Base-by-base conservation (phyloP, 1,140 invertebrate genomes). In the Zaprionus davidi region DNA sequence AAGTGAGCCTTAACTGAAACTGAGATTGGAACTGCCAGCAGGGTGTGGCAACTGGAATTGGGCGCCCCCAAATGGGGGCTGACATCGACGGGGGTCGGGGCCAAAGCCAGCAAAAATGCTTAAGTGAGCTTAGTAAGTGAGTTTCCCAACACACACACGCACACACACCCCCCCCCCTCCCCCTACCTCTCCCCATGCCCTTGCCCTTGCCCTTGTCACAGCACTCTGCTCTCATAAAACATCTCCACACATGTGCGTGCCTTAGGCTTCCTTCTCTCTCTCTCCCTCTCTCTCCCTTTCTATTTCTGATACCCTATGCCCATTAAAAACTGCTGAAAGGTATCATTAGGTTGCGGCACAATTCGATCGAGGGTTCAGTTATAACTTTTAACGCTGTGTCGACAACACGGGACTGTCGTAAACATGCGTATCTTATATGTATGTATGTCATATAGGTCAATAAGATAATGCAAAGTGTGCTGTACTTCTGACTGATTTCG, bases 241-340 rank as follows among this genome's bases (percentile, higher is more conserved):
- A 87, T 88, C 78, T 88, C 84, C 59, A 88, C 84, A 88, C 78
- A 90, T 88, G 85, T 84, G 81, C 71, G 78, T 72, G 65, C 81
- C 63, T 85, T 79, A 36, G 65, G 71, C 71, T 64, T 64, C 51
- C 46, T 51, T 12, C 46, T 51, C 46, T 51, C 46, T 12, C 46
- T 51, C 46, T 51, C 46, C 20, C 22, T 17, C 41, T 46, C 15
- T 36, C n/a, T 34, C 11, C 24, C 51, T 51, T 24, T 20, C 15
- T 26, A 53, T 53, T n/a, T 55, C 2, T 28, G 22, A 56, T 56
- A 56, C 64, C 36, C 51, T 56, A 12, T 13, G 51, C 28, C 17
- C 22, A 41, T 49, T 56, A 55, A 65, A 55, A 38, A 51, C 46
- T 51, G 46, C 46, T 51, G 20, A 51, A 51, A 51, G 46, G 46